A percentile compares a stretch with the other conserved stretches of the same genome.
Conservation (phyloP, 2,797 vertebrate genomes). For the Ataeniobius toweri region DNA sequence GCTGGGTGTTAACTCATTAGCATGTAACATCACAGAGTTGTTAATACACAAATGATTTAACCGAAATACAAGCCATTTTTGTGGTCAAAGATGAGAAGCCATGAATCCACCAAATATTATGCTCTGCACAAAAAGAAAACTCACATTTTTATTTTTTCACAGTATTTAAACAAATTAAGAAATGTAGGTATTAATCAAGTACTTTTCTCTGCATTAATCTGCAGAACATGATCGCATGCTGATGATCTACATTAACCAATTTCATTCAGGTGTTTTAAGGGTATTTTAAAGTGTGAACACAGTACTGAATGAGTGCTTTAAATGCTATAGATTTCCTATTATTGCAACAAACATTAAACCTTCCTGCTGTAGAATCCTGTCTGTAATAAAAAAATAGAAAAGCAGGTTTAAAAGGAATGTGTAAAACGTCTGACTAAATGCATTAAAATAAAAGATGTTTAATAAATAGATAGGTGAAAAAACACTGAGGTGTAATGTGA, state of each 20-base stretch:
- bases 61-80: no score
- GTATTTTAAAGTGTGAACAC: neutral
- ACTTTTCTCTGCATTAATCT: neutral
- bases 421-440: neutral
- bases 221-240: neutral
- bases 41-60: no score
- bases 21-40: no score
- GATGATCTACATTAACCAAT: neutral
- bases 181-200: neutral
- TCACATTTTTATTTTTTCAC: neutral
- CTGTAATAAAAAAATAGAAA: neutral
- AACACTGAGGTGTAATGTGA: constrained; percentile 8
- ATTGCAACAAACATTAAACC: neutral
- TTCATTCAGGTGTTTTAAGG: neutral
- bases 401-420: neutral
- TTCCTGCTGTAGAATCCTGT: neutral
- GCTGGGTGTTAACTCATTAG: no score
- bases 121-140: neutral
- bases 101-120: neutral
- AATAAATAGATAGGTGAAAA: neutral
- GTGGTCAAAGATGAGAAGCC: no score
- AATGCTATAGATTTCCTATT: neutral
- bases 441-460: constrained; percentile 4
- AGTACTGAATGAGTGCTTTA: neutral
- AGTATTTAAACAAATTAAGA: neutral